Conservation (phyloP, 64 coral and sea anemone genomes). For the Orbicella faveolata region DNA sequence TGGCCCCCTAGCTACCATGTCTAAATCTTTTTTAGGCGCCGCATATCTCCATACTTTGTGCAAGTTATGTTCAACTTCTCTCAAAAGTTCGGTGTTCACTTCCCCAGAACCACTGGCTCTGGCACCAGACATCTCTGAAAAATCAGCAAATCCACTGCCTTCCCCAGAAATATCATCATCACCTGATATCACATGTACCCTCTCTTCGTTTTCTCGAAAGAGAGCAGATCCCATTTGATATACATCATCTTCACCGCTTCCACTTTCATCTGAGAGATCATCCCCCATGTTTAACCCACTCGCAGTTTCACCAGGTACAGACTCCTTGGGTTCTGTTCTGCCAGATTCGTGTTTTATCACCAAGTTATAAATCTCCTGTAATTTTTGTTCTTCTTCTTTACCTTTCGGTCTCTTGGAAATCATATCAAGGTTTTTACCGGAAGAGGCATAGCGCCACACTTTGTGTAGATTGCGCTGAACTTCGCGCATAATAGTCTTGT, state of each 20-base stretch:
- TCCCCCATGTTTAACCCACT: not conserved
- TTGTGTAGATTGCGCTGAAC: slow-evolving; percentile 27
- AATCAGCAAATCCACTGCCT: not conserved
- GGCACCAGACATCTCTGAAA: not conserved
- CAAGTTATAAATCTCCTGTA: slow-evolving; percentile 36
- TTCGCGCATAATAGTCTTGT: slow-evolving; percentile 24
- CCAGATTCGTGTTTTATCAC: slow-evolving; percentile 23
- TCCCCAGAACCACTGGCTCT: slow-evolving; percentile 7
- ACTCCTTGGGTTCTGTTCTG: not conserved
- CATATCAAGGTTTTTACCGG: slow-evolving; percentile 11
- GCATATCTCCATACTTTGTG: slow-evolving; percentile 40
- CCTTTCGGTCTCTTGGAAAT: slow-evolving; percentile 21
- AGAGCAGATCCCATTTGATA: not conserved
- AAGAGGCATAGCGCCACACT: slow-evolving; percentile 27
- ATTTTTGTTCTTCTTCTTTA: slow-evolving; percentile 13
- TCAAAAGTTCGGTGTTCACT: slow-evolving; percentile 14
- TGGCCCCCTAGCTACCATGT: slow-evolving; percentile 35
- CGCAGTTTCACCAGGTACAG: not conserved
- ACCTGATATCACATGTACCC: not conserved
- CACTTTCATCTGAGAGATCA: not conserved
- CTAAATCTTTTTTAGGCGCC: slow-evolving; percentile 40
- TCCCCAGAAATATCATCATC: not conserved
- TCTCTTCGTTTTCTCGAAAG: not conserved
- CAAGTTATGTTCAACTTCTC: slow-evolving; percentile 39
- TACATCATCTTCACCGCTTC: not conserved